Conservation (phyloP, 2,888 invertebrate genomes). For the Portevinia maculata region DNA sequence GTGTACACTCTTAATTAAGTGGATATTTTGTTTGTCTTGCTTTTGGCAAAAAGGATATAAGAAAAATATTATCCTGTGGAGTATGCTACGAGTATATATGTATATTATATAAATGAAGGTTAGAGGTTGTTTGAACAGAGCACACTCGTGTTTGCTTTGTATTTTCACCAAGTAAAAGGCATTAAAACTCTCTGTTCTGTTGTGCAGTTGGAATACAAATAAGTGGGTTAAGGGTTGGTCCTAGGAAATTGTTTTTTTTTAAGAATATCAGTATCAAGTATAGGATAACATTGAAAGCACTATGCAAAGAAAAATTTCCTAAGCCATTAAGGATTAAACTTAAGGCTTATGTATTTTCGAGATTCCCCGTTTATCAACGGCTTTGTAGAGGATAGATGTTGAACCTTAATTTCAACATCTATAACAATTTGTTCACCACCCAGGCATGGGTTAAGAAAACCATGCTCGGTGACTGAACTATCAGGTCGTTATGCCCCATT, state of each 20-base stretch:
- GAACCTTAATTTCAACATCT: background rate
- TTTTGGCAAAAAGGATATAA: conserved; percentile 26
- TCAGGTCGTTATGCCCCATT: too few species aligned
- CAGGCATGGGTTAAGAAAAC: too few species aligned
- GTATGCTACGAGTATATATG: background rate
- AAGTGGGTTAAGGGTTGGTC: conserved; percentile 1
- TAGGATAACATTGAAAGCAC: conserved; percentile 14
- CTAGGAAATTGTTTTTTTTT: background rate
- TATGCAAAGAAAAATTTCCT: background rate
- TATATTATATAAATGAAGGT: background rate
- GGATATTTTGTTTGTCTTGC: conserved; percentile 57
- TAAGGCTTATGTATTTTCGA: background rate
- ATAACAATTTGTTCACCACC: background rate
- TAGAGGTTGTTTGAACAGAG: conserved; percentile 41
- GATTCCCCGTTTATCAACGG: background rate
- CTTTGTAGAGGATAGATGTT: background rate
- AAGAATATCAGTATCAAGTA: background rate
- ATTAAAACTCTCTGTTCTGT: conserved; percentile 20
- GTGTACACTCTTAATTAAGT: conserved; percentile 64
- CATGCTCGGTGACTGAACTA: too few species aligned
- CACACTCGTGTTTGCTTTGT: conserved; percentile 41
- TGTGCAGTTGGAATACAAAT: conserved; percentile 39
- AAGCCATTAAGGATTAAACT: conserved; percentile 1
- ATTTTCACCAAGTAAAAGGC: conserved; percentile 38
- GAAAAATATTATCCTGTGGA: conserved; percentile 10